Percentiles rank a stretch among this genome's conserved stretches.
These are phyloP conservation scores for Pyrgilauda ruficollis DNA, from an alignment of 2,113 vertebrate genomes.

Conservation along the genomic window DNA sequence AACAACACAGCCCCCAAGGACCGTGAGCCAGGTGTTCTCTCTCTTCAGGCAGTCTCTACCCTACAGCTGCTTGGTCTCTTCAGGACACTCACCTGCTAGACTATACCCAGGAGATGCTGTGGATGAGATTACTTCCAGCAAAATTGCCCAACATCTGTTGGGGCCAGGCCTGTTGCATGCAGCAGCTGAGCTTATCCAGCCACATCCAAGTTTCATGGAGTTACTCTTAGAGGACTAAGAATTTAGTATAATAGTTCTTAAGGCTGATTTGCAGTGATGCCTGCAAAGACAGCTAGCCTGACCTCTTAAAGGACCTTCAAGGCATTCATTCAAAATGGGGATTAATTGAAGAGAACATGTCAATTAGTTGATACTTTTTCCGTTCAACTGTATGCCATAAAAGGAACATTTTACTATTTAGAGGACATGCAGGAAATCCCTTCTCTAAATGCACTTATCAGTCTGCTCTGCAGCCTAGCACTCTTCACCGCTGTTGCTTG, in stretches of 20 bases:
- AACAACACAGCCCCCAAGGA: background rate
- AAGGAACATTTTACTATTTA: background rate
- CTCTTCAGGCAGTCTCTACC: background rate
- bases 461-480: background rate
- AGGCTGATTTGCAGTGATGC: background rate
- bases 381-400: background rate
- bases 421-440: conserved; percentile 11
- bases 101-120: background rate
- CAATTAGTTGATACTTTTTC: conserved; percentile 3
- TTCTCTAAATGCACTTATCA: background rate
- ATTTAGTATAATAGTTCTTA: background rate
- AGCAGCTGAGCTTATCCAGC: background rate
- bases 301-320: background rate
- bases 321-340: background rate
- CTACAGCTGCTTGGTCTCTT: background rate
- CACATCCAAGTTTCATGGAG: rapidly evolving
- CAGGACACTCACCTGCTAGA: background rate
- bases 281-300: background rate
- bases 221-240: background rate
- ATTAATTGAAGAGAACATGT: conserved; percentile 32
- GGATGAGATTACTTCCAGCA: background rate
- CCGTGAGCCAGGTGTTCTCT: rapidly evolving
- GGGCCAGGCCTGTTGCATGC: background rate
- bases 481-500: background rate
- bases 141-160: background rate